phyloP scores from a whole-genome alignment of 2,113 vertebrate species.

The Sorex fumeus region DNA sequence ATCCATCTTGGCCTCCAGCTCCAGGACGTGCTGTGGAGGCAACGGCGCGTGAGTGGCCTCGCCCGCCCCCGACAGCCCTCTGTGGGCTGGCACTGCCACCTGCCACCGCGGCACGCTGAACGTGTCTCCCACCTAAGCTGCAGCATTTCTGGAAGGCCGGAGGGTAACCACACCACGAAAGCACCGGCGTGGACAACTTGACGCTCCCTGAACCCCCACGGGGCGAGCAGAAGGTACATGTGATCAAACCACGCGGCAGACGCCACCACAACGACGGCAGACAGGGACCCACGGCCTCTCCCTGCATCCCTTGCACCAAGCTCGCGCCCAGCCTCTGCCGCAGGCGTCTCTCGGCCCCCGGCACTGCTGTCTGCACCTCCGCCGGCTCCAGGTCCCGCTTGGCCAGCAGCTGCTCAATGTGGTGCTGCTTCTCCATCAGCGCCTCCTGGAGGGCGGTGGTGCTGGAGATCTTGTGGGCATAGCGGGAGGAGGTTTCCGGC shows the following conservation, averaged over 20 bases:
- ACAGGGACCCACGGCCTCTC: no score
- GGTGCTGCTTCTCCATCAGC: constrained; percentile 99
- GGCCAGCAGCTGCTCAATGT: constrained; percentile 98
- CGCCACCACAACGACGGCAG: not conserved
- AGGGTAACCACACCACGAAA: not conserved
- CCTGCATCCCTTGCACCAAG: no score
- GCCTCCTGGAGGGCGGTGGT: no score
- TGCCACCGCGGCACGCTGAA: not conserved
- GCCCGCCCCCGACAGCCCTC: not conserved
- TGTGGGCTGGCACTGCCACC: not conserved
- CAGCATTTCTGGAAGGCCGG: constrained; percentile 35
- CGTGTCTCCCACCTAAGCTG: no score
- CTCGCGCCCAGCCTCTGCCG: no score
- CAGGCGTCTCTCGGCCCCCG: no score
- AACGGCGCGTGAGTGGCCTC: not conserved
- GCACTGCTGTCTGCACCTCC: constrained; percentile 87
- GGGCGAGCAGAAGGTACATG: no score
- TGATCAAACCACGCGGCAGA: no score
- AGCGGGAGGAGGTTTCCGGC: no score
- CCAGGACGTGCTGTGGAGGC: constrained; percentile 89
- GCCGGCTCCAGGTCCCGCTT: constrained; percentile 97
- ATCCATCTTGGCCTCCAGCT: constrained; percentile 99
- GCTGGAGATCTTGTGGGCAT: no score
- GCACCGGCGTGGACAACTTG: not conserved
- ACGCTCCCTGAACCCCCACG: no score